Conservation (phyloP, 30 jellyfish, hydroid and myxozoan genomes). For the Mastigias papua region DNA sequence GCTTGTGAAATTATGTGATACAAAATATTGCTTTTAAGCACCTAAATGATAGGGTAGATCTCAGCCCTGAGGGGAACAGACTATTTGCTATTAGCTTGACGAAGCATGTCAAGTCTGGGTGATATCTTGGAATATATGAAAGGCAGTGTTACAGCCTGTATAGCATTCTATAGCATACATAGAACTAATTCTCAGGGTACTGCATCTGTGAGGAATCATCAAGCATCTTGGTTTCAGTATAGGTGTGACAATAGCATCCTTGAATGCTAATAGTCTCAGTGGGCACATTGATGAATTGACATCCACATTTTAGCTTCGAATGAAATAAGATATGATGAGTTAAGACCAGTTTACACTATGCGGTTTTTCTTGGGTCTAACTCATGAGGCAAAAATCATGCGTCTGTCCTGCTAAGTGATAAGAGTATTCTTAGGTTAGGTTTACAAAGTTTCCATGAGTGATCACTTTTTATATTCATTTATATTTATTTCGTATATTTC, state of each 20-base stretch:
- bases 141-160: not conserved
- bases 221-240: not conserved
- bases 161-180: too few relatives aligned
- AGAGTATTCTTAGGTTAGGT: too few relatives aligned
- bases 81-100: not conserved
- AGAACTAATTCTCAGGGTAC: not conserved
- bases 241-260: not conserved
- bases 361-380: too few relatives aligned
- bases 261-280: not conserved
- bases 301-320: not conserved
- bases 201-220: not conserved
- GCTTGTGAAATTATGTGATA: too few relatives aligned
- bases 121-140: not conserved
- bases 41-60: not conserved
- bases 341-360: too few relatives aligned
- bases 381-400: too few relatives aligned
- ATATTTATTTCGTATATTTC: too few relatives aligned
- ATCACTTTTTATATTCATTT: too few relatives aligned
- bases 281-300: not conserved
- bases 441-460: too few relatives aligned
- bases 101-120: not conserved
- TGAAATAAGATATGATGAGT: not conserved
- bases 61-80: conserved; percentile 16
- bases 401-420: too few relatives aligned
- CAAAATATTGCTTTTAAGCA: conserved; percentile 7